phyloP scores from a whole-genome alignment of 2,797 vertebrate genomes.

The Sciurus vulgaris region DNA sequence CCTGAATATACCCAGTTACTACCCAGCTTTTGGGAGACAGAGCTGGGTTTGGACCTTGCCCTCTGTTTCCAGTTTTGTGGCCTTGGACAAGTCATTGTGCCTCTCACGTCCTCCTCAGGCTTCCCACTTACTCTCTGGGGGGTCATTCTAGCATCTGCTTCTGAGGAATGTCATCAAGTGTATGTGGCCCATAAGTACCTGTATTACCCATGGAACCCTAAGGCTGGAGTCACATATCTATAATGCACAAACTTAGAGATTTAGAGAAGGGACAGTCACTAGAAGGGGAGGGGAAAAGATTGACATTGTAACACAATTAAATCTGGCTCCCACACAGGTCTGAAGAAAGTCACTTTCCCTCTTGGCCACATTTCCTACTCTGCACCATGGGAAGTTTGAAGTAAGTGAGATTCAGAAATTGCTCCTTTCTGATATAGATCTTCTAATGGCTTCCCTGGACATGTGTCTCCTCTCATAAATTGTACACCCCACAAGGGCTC shows the following conservation, averaged over 20 bases:
- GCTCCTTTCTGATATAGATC: too few species aligned
- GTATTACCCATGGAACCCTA: too few species aligned
- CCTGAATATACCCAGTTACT: neutral
- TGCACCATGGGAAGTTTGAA: neutral
- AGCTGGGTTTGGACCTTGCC: neutral
- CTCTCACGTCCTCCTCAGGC: neutral
- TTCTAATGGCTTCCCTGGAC: neutral
- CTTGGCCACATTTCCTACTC: neutral
- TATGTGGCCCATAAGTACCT: too few species aligned
- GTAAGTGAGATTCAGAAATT: neutral
- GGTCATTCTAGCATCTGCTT: neutral
- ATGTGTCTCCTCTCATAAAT: too few species aligned
- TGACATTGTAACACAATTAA: too few species aligned
- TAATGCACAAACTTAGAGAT: neutral
- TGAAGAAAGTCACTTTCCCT: neutral
- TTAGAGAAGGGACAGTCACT: too few species aligned
- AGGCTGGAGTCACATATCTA: too few species aligned
- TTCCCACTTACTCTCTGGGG: too few species aligned
- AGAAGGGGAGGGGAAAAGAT: too few species aligned
- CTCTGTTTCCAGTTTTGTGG: neutral
- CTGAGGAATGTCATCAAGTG: too few species aligned
- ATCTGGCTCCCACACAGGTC: too few species aligned
- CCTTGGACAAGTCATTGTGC: too few species aligned
- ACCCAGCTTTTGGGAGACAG: neutral
- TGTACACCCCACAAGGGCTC: neutral